Evolutionary conservation across 1,140 invertebrate species (phyloP).

Genomic region (Pogonomyrmex barbatus): DNA sequence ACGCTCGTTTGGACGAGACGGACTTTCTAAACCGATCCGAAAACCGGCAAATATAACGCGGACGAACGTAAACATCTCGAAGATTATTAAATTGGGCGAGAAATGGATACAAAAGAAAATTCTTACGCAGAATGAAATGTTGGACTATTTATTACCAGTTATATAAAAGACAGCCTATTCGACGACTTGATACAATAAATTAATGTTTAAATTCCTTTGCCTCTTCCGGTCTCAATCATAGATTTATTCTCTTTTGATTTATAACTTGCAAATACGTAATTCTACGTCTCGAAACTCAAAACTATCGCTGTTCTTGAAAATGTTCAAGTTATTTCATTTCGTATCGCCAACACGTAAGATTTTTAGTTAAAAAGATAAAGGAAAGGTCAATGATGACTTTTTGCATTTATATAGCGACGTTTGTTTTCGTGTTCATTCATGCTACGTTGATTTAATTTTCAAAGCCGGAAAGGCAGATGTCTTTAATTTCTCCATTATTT

Average conservation of each 20-base stretch:
- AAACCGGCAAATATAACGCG: slow-evolving; percentile 1
- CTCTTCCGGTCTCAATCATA: not conserved
- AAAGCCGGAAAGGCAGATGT: slow-evolving; percentile 68
- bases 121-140: not conserved
- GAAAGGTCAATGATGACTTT: not conserved
- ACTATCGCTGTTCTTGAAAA: not conserved
- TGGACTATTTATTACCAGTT: not conserved
- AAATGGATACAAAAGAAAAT: not conserved
- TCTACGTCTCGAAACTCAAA: not conserved
- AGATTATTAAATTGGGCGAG: not conserved
- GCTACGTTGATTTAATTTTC: slow-evolving; percentile 45
- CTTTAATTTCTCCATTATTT: slow-evolving; percentile 28
- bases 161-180: not conserved
- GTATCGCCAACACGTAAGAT: not conserved
- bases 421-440: slow-evolving; percentile 17
- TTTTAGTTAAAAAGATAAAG: not conserved
- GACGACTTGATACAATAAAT: not conserved
- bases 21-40: slow-evolving; percentile 63
- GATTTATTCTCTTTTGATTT: not conserved
- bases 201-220: not conserved
- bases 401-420: not conserved
- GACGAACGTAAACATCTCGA: not conserved
- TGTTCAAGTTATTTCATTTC: not conserved
- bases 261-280: not conserved
- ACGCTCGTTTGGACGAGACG: slow-evolving; percentile 82